Base-by-base conservation (phyloP, 1,140 invertebrate species). In the Monochamus saltuarius region DNA sequence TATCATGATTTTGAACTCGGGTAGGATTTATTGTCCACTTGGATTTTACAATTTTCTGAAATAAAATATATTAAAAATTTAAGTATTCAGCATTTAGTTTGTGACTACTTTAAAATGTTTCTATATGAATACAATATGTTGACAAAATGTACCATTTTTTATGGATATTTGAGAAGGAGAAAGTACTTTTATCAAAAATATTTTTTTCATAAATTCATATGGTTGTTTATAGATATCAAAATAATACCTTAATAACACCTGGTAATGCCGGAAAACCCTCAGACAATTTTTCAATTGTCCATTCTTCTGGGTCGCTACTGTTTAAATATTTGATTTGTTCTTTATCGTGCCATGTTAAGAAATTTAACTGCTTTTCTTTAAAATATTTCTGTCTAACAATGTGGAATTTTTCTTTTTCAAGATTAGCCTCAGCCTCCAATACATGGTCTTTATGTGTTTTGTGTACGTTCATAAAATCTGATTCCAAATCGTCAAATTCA, bases 311-410 rank as follows among this genome's bases (percentile, higher is more conserved):
- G 76, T 91, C 79, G 11, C 79, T 78, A 16, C 77, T 62, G 69
- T 90, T 82, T 1, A 95, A 78, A 62, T 84, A 82, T 46, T 84
- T 78, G 46, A 95, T 93, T 76, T 93, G 86, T 76, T 92, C 83
- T 72, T 90, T 94, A 72, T 94, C 92, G 62, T 84, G 82, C 81
- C 86, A 92, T 1, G 90, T 91, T 54, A 95, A 69, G n/a, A 95
- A 82, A 69, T 86, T 89, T 0, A 87, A 84, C 56, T 85, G 78
- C 56, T 83, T 81, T 62, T 84, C 78, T 45, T 86, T 86, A 70
- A 91, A 89, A 70, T 89, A 91, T 74, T 90, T 92, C n/a, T 81
- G 80, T 62, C 80, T 81, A 0, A 89, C 80, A 58, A 91, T 90
- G 38, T 80, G 75, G 40, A 81, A 77, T 52, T 84, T 83, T 3